A percentile compares a stretch with the other conserved stretches of the same genome.
phyloP scores from a whole-genome alignment of 2,888 invertebrate genomes.

The Volucella zonaria region DNA sequence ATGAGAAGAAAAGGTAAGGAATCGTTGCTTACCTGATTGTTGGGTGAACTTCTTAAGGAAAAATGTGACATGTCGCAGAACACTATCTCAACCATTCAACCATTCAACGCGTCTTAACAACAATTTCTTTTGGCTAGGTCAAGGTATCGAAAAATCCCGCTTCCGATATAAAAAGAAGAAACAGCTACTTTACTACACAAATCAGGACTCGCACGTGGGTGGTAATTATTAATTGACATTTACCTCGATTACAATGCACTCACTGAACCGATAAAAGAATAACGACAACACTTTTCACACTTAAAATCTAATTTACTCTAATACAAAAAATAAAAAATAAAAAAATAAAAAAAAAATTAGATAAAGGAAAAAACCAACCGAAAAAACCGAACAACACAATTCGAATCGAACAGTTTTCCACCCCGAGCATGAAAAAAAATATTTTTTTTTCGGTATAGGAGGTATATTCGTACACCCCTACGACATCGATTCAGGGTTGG shows the following conservation, averaged over 20 bases:
- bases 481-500: slow-evolving; percentile 46
- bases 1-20: neutral
- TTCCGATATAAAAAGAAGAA: neutral
- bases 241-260: slow-evolving; percentile 33
- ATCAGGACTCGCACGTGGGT: slow-evolving; percentile 6
- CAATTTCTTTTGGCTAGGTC: neutral
- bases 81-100: slow-evolving; percentile 77
- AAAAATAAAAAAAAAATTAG: neutral
- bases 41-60: slow-evolving; percentile 87
- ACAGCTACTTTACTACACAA: slow-evolving; percentile 25
- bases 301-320: slow-evolving; percentile 30
- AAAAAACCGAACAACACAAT: neutral
- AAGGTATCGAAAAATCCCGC: neutral
- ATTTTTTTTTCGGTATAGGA: neutral
- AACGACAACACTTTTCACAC: slow-evolving; percentile 17
- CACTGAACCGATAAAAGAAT: neutral
- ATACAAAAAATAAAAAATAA: slow-evolving; percentile 22
- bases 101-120: slow-evolving; percentile 73
- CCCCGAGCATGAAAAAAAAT: slow-evolving; percentile 1
- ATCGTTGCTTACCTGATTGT: slow-evolving; percentile 84
- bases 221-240: slow-evolving; percentile 3
- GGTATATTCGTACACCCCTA: slow-evolving; percentile 19
- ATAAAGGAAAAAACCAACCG: neutral
- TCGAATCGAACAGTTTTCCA: slow-evolving; percentile 21
- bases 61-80: slow-evolving; percentile 86